These are phyloP conservation scores for Hypena proboscidalis DNA, from an alignment of 2,888 invertebrate genomes.

Conservation along the genomic window DNA sequence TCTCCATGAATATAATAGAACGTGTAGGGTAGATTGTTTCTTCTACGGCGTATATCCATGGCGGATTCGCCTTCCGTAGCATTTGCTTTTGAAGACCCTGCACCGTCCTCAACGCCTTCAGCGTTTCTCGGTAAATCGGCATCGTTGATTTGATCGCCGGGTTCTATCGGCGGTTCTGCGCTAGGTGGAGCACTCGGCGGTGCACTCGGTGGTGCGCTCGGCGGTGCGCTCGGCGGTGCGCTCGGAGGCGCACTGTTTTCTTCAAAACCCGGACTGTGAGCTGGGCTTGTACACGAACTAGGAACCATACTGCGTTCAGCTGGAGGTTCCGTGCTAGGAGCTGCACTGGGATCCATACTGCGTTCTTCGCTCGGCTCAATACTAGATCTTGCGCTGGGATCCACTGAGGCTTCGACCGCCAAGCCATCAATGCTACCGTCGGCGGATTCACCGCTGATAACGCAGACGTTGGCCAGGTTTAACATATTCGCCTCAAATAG, in stretches of 20 bases:
- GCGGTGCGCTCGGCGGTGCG: background rate
- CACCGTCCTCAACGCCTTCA: background rate
- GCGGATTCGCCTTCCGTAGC: background rate
- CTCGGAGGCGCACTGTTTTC: background rate
- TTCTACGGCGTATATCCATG: constrained; percentile 49
- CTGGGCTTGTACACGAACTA: background rate
- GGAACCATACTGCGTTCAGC: constrained; percentile 1
- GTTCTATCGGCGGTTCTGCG: constrained; percentile 1
- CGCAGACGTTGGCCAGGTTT: constrained; percentile 11
- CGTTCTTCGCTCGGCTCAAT: constrained; percentile 19
- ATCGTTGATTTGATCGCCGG: background rate
- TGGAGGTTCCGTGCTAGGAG: background rate
- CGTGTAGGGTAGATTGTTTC: constrained; percentile 83
- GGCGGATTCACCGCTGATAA: constrained; percentile 15
- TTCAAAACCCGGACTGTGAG: background rate
- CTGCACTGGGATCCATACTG: too few relatives aligned
- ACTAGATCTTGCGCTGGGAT: constrained; percentile 18
- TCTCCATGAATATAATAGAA: constrained; percentile 94
- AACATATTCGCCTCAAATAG: constrained; percentile 19
- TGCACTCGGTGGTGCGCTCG: constrained; percentile 2
- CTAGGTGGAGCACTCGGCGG: constrained; percentile 7
- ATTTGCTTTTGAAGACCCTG: background rate
- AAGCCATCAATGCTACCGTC: constrained; percentile 19
- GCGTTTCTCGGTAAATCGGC: background rate
- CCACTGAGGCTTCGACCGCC: background rate